Percentiles rank a stretch among this genome's conserved stretches.
Evolutionary conservation across 92 coral and sea anemone species (phyloP).

Genomic region (Umimayanthus chanpuru): DNA sequence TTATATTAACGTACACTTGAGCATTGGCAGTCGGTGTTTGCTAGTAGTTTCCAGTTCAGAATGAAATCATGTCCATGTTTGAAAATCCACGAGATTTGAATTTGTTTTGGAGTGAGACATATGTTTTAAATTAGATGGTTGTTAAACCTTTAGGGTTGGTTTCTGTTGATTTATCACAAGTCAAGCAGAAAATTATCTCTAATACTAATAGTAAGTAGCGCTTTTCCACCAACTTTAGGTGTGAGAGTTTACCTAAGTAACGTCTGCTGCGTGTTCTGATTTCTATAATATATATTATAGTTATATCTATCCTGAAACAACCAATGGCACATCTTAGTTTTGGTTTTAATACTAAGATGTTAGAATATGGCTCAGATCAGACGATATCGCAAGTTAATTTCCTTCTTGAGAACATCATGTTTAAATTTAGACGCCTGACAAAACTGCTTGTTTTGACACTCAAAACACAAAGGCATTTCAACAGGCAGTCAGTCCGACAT

Average conservation of each 20-base stretch:
- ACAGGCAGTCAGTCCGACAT: neutral
- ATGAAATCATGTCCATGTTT: neutral
- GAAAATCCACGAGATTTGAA: too few species aligned
- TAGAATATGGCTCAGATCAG: neutral
- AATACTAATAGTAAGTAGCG: neutral
- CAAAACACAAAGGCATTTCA: neutral
- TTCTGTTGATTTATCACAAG: neutral
- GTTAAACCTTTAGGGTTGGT: neutral
- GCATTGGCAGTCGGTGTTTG: neutral
- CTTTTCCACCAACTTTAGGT: neutral
- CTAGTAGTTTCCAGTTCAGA: neutral
- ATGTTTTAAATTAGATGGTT: neutral
- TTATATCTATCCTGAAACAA: neutral
- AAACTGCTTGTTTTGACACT: neutral
- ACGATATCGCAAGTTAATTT: too few species aligned
- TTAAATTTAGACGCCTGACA: neutral
- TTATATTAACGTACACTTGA: neutral
- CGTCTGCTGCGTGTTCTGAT: neutral
- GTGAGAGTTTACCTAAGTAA: neutral
- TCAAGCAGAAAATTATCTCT: slow-evolving; percentile 17
- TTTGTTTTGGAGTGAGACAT: neutral
- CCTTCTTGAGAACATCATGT: neutral
- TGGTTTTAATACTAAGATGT: neutral
- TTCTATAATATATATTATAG: neutral
- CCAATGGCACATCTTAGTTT: neutral